These are phyloP conservation scores for Cuculus canorus DNA, from an alignment of 2,797 vertebrate species.

Conservation along the genomic window DNA sequence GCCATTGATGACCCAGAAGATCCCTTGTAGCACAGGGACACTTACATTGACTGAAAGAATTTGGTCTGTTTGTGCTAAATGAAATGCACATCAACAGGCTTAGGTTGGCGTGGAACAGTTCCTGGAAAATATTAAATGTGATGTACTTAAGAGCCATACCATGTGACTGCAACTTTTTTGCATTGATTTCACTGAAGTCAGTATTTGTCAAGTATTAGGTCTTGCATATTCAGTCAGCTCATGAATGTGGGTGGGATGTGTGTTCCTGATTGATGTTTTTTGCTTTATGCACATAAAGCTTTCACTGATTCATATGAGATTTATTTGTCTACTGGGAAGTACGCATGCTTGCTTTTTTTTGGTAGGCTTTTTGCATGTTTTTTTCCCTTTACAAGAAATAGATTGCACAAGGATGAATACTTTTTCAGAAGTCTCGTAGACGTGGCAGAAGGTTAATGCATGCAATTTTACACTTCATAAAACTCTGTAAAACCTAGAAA, in stretches of 20 bases:
- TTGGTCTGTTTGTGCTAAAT: neutral
- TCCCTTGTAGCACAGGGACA: neutral
- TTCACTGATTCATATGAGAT: neutral
- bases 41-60: neutral
- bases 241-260: neutral
- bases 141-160: neutral
- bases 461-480: constrained; percentile 75
- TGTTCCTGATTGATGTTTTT: neutral
- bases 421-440: constrained; percentile 64
- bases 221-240: neutral
- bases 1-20: neutral
- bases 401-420: constrained; percentile 23
- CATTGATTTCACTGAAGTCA: neutral
- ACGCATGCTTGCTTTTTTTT: neutral
- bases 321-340: neutral
- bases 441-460: constrained; percentile 68
- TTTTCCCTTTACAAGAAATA: neutral
- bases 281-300: neutral
- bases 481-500: constrained; percentile 71
- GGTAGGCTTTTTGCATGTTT: neutral
- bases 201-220: neutral
- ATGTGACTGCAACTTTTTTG: neutral
- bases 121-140: neutral
- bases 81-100: neutral
- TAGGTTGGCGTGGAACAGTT: neutral